Percentiles rank a stretch among this genome's conserved stretches.
Conservation (phyloP, 23 tunicate species). For the Trididemnum miniatum region DNA sequence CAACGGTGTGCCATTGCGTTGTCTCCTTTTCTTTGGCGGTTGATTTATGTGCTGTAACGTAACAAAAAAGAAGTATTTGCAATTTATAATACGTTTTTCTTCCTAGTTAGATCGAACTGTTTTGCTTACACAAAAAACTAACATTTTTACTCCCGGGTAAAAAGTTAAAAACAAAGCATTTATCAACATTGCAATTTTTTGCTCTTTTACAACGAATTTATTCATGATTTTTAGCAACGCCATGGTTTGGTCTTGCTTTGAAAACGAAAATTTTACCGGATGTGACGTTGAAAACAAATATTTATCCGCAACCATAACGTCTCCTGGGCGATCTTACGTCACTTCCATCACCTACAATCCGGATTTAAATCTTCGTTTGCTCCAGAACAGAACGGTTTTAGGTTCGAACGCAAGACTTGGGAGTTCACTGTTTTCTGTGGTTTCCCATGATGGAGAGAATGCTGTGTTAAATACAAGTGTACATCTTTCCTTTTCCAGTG, state of each 20-base stretch:
- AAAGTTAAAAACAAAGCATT: not conserved
- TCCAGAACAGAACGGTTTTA: not conserved
- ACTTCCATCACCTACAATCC: conserved; percentile 18
- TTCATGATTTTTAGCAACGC: conserved; percentile 5
- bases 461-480: not conserved
- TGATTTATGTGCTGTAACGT: too few species aligned
- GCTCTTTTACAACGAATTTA: too few species aligned
- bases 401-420: not conserved
- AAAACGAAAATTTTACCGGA: not conserved
- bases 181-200: not conserved
- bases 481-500: not conserved
- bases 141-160: too few species aligned
- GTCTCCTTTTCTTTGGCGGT: too few species aligned
- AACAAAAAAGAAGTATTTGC: too few species aligned
- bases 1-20: too few species aligned
- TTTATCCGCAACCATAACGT: not conserved
- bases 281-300: not conserved
- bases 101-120: too few species aligned
- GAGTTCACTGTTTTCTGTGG: conserved; percentile 20
- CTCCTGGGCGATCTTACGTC: conserved; percentile 15
- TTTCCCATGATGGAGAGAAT: conserved; percentile 3
- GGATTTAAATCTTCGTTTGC: not conserved
- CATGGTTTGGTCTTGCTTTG: not conserved
- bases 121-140: too few species aligned
- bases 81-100: too few species aligned